Base-by-base conservation (phyloP, 2,113 vertebrate genomes). In the Nesogale talazaci region DNA sequence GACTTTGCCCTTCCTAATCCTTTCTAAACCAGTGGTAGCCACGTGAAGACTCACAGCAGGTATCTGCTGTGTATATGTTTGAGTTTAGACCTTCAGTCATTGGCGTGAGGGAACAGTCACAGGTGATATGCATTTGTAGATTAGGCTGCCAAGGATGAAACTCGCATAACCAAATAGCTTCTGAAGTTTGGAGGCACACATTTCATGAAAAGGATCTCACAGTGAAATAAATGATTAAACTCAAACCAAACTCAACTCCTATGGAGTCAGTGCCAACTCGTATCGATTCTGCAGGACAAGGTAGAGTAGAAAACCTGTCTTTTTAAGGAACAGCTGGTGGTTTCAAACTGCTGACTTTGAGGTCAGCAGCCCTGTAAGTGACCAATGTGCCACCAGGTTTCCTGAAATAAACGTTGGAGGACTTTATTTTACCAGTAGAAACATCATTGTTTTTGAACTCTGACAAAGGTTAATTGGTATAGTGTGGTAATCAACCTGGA, bases 11-110 rank as follows among this genome's bases (percentile, higher is more conserved):
- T 75, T 72, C 57, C 75, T 74, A 22, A 57, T 93, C n/a, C 79
- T 91, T 92, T 83, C 15, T 92, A 40, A 69, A 59, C 92, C 86
- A 94, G 16, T 94, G 94, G 63, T 84, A 46, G 69, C 6, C 40
- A 86, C 91, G 31, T 89, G 12, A 52, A 46, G 86, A 89, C 31
- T 93, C 69, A 86, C 1, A 57, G 9, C 78, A 75, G 31, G 25
- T 89, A 23, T 75, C 31, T 34, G 22, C 59, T 61, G 59, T 12
- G 46, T 52, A 12, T 52, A 52, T 52, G 14, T 52, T 52, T 52
- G 46, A 5, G 17, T 65, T 81, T 88, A 86, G 88, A 67, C 34
- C 46, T 77, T 3, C 80, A 2, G 4, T 46, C 83, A 89, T 93
- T 61, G 88, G 86, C 65, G 42, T 80, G 36, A 83, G 36, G 14